Base-by-base conservation (phyloP, 2,888 invertebrate species). In the Drosophila macrospina region DNA sequence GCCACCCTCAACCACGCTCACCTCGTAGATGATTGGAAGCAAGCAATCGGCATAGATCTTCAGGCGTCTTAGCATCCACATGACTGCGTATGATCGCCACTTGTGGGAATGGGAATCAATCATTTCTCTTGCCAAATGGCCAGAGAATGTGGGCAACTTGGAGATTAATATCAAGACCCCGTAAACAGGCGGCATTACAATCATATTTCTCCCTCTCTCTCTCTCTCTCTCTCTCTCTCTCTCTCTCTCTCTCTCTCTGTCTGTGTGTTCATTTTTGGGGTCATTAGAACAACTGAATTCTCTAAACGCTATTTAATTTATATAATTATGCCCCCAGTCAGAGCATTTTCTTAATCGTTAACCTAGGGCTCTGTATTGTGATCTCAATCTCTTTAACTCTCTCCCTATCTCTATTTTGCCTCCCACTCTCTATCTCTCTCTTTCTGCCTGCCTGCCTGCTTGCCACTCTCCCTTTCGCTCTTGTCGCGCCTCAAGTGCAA, bases 241-340 rank as follows among this genome's bases (percentile, higher is more conserved):
- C 34, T 28, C 28, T 28, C 28, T 28, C 7, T 28, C 5, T 28
- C 5, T 28, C 3, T 28, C 5, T 28, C 28, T 28, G 1, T 20
- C 20, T 20, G 20, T 20, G 2, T 20, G 20, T 3, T 20, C 20
- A 20, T 42, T 83, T 83, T 83, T 47, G 80, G 69, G 85, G 85
- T 82, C 82, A 83, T 83, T 83, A 82, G 84, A 83, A 74, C 85
- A 69, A 70, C 69, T 79, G 62, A 72, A 41, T 76, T 80, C 67
- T 67, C 56, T 78, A 83, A 83, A 85, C 70, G 72, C 64, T 77
- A 51, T 77, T 82, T 72, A 74, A 85, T 80, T 77, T 65, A 74
- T 85, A 79, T 80, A 85, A 83, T 82, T 82, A 82, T 73, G 68
- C 13, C 51, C 45, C 48, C 45, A 36, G 36, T 34, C 37, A 47